Evolutionary conservation across 2,113 vertebrate genomes (phyloP), one percentile per base, ranked within the genome.

Genomic region (Archocentrus centrarchus): DNA sequence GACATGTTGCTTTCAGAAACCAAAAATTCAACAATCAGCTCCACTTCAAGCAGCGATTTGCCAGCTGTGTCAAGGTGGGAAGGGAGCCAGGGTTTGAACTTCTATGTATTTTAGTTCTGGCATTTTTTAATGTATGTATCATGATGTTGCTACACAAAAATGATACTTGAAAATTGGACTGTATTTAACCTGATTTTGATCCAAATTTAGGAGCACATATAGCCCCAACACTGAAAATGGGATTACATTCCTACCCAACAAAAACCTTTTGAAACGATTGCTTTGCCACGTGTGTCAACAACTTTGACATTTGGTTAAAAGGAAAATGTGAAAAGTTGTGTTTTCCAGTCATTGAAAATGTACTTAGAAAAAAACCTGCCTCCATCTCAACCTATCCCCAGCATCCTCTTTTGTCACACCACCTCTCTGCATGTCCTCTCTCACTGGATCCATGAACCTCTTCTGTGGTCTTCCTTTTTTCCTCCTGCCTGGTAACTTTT

Each of bases 1-100:
- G 59, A 18, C 39, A 79, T 14, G 57, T n/a, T 47, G 57, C 59
- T 47, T 53, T 79, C 77, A 53, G 59, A 53, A 79, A 79, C 77
- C 75, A 61, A 44, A 30, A 79, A 30, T 68, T 50, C 15, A 53
- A 59, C 61, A 83, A 50, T 44, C 75, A 32, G 7, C 22, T 50
- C 47, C n/a, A 39, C 50, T 41, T 58, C 14, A 80, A 37, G 37
- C 7, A 3, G 6, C 2, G 7, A 41, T 58, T 37, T 3, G 20
- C 18, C 58, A 17, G 44, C 62, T 70, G 44, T 61, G 30, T 20
- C 55, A 47, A 62, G 47, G 50, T 44, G 66, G 24, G 58, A 64
- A 57, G 2, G 22, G 20, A 24, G 73, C 7, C 50, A 9, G 61
- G 9, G 7, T 57, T 77, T 47, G 11, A 77, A 15, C 39, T 59